Conservation (phyloP, 2,113 vertebrate species). For the Salminus brasiliensis region DNA sequence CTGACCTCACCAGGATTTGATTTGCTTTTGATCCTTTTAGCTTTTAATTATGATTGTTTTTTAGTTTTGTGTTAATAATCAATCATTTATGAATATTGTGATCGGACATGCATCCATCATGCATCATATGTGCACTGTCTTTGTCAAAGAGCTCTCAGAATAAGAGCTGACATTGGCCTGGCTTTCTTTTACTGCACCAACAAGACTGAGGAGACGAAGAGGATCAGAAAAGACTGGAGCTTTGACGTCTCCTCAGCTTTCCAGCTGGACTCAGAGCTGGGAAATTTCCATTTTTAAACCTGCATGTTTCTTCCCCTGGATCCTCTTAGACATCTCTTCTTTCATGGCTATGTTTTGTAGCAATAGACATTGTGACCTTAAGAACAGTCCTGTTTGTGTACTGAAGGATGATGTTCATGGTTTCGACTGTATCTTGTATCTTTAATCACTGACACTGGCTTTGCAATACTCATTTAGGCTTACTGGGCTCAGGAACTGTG, state of each 20-base stretch:
- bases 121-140: neutral
- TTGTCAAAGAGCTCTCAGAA: neutral
- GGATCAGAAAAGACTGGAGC: neutral
- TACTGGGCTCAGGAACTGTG: conserved; percentile 9
- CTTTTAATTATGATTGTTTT: no score
- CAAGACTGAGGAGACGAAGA: neutral
- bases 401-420: conserved; percentile 25
- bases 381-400: conserved; percentile 40
- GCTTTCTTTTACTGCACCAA: neutral
- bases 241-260: neutral
- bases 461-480: conserved; percentile 24
- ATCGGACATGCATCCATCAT: no score
- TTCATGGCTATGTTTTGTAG: conserved; percentile 53
- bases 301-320: conserved; percentile 24
- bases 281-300: conserved; percentile 19
- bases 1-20: no score
- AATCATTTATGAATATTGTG: no score
- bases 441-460: conserved; percentile 9
- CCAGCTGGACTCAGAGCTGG: neutral
- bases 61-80: no score
- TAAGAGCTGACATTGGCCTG: neutral
- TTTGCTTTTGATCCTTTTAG: neutral
- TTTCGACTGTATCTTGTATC: conserved; percentile 5
- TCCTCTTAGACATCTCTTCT: conserved; percentile 4
- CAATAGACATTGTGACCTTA: conserved; percentile 61